These are phyloP conservation scores for Cerastis leucographa DNA, from an alignment of 2,888 invertebrate species.

Conservation along the genomic window DNA sequence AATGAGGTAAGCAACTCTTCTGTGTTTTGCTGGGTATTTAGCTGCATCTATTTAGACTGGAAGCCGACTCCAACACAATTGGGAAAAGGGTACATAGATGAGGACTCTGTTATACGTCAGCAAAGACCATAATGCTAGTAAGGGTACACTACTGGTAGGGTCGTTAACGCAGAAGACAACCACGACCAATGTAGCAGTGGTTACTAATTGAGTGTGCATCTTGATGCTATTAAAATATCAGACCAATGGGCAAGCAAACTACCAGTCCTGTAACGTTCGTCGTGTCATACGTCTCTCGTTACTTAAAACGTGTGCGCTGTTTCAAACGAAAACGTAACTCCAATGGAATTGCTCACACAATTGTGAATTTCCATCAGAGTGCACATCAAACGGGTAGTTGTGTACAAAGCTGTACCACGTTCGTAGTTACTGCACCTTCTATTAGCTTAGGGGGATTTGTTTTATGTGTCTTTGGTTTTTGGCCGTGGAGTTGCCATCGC, in stretches of 20 bases:
- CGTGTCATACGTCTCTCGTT: conserved; percentile 1
- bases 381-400: conserved; percentile 39
- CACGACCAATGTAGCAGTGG: background rate
- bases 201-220: background rate
- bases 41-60: background rate
- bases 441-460: conserved; percentile 13
- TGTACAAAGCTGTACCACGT: conserved; percentile 17
- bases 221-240: background rate
- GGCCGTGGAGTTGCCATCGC: background rate
- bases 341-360: conserved; percentile 31
- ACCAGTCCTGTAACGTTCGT: background rate
- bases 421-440: background rate
- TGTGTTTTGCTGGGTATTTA: background rate
- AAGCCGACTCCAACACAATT: background rate
- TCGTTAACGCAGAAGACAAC: background rate
- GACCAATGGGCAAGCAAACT: background rate
- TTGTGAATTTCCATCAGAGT: conserved; percentile 34
- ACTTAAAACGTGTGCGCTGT: conserved; percentile 10
- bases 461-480: background rate
- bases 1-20: conserved; percentile 95
- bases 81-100: background rate
- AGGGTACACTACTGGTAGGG: background rate
- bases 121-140: background rate
- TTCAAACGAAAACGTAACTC: conserved; percentile 31
- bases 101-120: background rate